A percentile compares a stretch with the other conserved stretches of the same genome.
Evolutionary conservation across 1,140 invertebrate genomes (phyloP).

Genomic region (Notospermus geniculatus): DNA sequence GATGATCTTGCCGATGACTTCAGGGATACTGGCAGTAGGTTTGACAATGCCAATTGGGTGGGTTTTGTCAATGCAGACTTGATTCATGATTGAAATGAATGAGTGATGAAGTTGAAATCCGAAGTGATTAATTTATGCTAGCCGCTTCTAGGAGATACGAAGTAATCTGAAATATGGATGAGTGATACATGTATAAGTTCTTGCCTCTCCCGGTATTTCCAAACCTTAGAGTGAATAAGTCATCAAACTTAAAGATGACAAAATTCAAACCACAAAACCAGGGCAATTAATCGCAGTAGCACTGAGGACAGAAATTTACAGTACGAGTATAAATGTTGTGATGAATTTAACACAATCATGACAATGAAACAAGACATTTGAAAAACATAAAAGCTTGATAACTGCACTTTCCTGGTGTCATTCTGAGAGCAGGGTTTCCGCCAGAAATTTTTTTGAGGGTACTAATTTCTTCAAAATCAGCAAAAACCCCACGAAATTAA

Average conservation of each 20-base stretch:
- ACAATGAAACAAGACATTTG: constrained; percentile 60
- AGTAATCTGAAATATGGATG: constrained; percentile 12
- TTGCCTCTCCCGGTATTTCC: no score
- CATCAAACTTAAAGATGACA: no score
- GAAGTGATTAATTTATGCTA: background rate
- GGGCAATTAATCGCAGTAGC: background rate
- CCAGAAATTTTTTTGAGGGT: no score
- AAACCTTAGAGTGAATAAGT: no score
- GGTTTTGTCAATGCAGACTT: background rate
- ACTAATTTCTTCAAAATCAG: no score
- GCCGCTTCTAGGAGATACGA: constrained; percentile 16
- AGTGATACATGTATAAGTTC: no score
- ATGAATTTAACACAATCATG: constrained; percentile 58
- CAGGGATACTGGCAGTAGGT: background rate
- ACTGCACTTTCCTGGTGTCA: constrained; percentile 61
- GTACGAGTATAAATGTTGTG: background rate
- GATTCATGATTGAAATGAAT: background rate
- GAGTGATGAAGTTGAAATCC: constrained; percentile 3
- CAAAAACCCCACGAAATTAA: no score
- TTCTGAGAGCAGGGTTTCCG: no score
- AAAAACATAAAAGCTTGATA: constrained; percentile 61
- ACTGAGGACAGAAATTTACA: background rate
- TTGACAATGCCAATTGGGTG: background rate
- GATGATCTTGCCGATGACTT: constrained; percentile 2
- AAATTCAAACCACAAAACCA: no score